Conservation (phyloP, 2,888 invertebrate genomes). For the Beris chalybata region DNA sequence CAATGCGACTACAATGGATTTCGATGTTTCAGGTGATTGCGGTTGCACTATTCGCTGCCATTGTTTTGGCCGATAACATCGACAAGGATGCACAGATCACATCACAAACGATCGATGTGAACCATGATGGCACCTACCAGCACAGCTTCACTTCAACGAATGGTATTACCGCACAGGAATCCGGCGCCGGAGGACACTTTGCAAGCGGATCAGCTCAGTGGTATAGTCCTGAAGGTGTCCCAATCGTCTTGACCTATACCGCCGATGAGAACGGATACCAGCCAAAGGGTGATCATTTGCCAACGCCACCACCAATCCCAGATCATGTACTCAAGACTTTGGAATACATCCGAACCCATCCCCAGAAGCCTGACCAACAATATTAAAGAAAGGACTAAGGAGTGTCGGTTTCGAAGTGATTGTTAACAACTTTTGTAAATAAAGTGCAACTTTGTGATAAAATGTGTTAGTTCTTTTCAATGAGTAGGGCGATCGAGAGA, state of each 20-base stretch:
- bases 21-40: constrained; percentile 29
- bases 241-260: constrained; percentile 34
- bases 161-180: constrained; percentile 53
- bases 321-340: constrained; percentile 34
- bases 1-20: too few relatives aligned
- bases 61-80: constrained; percentile 32
- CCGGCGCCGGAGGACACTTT: constrained; percentile 22
- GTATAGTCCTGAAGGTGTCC: constrained; percentile 35
- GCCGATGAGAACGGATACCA: constrained; percentile 39
- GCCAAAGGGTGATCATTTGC: constrained; percentile 37
- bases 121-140: constrained; percentile 49
- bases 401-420: not conserved
- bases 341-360: constrained; percentile 37
- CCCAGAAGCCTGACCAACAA: constrained; percentile 29
- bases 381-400: not conserved
- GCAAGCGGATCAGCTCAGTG: constrained; percentile 45
- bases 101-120: constrained; percentile 33
- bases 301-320: constrained; percentile 37
- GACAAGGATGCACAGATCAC: constrained; percentile 38
- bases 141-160: constrained; percentile 58
- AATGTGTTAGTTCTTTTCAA: too few relatives aligned
- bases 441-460: constrained; percentile 25
- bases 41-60: constrained; percentile 18
- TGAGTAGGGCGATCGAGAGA: too few relatives aligned
- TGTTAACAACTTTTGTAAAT: constrained; percentile 13